These are phyloP conservation scores for Venustaconcha ellipsiformis DNA, from an alignment of 1,140 invertebrate genomes.

Conservation along the genomic window DNA sequence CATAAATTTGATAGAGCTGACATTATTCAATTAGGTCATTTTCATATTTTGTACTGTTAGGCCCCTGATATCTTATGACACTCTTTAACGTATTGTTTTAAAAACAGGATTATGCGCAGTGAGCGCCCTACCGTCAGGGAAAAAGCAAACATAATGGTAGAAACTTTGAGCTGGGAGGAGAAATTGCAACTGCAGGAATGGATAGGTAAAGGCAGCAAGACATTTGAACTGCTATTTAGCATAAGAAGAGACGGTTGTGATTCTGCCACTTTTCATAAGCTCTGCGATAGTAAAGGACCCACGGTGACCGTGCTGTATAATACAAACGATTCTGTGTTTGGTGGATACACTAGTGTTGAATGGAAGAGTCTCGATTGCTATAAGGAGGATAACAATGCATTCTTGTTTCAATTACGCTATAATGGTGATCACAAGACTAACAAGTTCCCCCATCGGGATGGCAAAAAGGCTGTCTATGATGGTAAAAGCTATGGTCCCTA, in stretches of 20 bases:
- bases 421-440: not conserved
- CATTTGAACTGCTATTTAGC: constrained; percentile 27
- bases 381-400: constrained; percentile 24
- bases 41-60: no score
- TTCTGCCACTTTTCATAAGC: constrained; percentile 27
- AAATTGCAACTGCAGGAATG: constrained; percentile 12
- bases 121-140: no score
- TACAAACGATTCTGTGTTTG: constrained; percentile 31
- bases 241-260: constrained; percentile 25
- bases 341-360: constrained; percentile 27
- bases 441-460: constrained; percentile 11
- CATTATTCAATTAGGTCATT: no score
- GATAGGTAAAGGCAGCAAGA: constrained; percentile 11
- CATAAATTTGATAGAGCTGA: no score
- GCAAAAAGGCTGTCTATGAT: not conserved
- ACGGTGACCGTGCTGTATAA: constrained; percentile 37
- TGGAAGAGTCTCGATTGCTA: constrained; percentile 25
- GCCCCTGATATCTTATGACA: no score
- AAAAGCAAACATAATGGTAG: no score
- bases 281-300: constrained; percentile 33
- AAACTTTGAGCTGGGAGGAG: no score
- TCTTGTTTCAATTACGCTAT: constrained; percentile 27
- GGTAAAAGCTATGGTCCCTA: constrained; percentile 9
- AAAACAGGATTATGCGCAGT: no score
- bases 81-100: no score